These are phyloP conservation scores for Cosmorhoe ocellata DNA, from an alignment of 2,888 invertebrate species.

Conservation along the genomic window DNA sequence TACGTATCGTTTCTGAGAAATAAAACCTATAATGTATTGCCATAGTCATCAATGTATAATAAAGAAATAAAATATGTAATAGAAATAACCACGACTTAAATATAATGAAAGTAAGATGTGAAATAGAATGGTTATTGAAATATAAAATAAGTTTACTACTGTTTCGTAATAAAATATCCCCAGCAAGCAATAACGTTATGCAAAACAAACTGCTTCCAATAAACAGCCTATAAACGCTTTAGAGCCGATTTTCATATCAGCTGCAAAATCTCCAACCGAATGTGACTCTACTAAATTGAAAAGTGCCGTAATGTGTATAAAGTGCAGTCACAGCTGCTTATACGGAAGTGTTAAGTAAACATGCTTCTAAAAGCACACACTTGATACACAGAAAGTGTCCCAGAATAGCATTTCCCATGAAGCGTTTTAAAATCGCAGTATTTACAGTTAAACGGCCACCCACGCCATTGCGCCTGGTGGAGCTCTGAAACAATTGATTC, in stretches of 20 bases:
- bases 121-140: not conserved
- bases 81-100: not conserved
- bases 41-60: not conserved
- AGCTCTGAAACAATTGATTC: constrained; percentile 62
- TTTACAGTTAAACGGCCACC: constrained; percentile 31
- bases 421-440: constrained; percentile 23
- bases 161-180: constrained; percentile 1
- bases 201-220: constrained; percentile 8
- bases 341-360: constrained; percentile 29
- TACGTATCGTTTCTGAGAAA: constrained; percentile 19
- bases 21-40: not conserved
- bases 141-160: not conserved
- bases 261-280: not conserved
- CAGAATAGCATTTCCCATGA: constrained; percentile 29
- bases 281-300: constrained; percentile 1
- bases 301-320: constrained; percentile 7
- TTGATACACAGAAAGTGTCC: constrained; percentile 28
- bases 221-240: constrained; percentile 11
- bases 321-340: constrained; percentile 5
- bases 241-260: constrained; percentile 8
- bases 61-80: not conserved
- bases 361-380: constrained; percentile 18
- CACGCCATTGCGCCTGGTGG: constrained; percentile 28
- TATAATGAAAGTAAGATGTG: not conserved
- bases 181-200: constrained; percentile 7